These are phyloP conservation scores for Lithosia quadra DNA, from an alignment of 2,888 invertebrate genomes.

Conservation along the genomic window DNA sequence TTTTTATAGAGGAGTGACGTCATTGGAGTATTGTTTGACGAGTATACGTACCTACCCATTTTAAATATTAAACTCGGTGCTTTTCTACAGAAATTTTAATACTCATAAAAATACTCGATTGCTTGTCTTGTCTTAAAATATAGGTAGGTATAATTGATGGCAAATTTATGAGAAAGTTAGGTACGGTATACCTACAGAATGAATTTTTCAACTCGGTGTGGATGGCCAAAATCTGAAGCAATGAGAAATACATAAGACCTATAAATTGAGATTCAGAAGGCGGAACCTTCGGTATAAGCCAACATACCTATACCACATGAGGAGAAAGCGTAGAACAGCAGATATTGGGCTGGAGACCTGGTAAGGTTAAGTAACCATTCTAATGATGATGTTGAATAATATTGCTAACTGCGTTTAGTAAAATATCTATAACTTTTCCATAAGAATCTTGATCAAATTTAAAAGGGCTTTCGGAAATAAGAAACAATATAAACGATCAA, in stretches of 20 bases:
- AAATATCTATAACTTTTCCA: neutral
- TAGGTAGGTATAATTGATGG: neutral
- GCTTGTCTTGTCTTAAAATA: neutral
- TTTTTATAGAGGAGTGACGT: conserved; percentile 54
- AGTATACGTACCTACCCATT: neutral
- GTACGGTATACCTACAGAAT: too few relatives aligned
- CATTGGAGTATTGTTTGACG: conserved; percentile 26
- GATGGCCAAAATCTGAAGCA: too few relatives aligned
- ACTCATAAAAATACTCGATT: neutral
- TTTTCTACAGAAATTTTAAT: conserved; percentile 7
- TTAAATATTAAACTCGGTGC: neutral
- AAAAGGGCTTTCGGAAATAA: conserved; percentile 12
- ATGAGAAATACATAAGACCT: too few relatives aligned
- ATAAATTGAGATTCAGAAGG: too few relatives aligned
- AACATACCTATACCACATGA: too few relatives aligned
- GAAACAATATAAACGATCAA: conserved; percentile 39
- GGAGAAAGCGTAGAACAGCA: neutral
- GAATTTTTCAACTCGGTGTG: too few relatives aligned
- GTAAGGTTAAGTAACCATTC: neutral
- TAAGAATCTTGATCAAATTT: neutral
- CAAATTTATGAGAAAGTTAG: neutral
- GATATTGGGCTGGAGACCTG: neutral
- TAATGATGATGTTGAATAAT: neutral
- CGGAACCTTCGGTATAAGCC: too few relatives aligned
- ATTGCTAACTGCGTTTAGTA: too few relatives aligned